These are phyloP conservation scores for Limnodromus scolopaceus DNA, from an alignment of 2,797 vertebrate genomes.

Conservation along the genomic window DNA sequence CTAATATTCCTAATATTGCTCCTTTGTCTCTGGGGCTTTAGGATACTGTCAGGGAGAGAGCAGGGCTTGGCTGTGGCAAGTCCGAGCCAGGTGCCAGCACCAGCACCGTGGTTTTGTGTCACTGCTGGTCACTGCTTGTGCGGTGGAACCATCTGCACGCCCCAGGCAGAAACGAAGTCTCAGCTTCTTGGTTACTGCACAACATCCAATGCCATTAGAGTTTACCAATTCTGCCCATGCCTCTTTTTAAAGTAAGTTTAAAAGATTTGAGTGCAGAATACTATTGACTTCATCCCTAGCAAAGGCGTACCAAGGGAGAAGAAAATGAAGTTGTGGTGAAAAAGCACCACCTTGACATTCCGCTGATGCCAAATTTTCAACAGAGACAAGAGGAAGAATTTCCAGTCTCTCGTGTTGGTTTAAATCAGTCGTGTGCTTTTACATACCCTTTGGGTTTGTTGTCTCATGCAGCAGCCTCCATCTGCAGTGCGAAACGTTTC, in stretches of 20 bases:
- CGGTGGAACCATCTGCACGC: not conserved
- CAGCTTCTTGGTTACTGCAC: not conserved
- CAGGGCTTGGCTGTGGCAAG: not conserved
- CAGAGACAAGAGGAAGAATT: not conserved
- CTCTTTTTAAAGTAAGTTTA: not conserved
- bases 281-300: not conserved
- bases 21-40: not conserved
- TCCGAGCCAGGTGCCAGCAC: not conserved
- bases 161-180: not conserved
- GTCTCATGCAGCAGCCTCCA: not conserved
- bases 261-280: not conserved
- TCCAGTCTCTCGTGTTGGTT: not conserved
- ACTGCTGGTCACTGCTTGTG: not conserved
- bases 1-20: not conserved
- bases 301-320: not conserved
- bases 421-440: not conserved
- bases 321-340: not conserved
- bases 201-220: not conserved
- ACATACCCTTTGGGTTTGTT: not conserved
- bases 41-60: not conserved
- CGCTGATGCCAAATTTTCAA: not conserved
- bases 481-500: not conserved
- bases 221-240: not conserved
- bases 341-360: not conserved
- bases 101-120: not conserved